Percentiles rank a stretch among this genome's conserved stretches.
Evolutionary conservation across 2,113 vertebrate species (phyloP).

Genomic region (Gadus macrocephalus): DNA sequence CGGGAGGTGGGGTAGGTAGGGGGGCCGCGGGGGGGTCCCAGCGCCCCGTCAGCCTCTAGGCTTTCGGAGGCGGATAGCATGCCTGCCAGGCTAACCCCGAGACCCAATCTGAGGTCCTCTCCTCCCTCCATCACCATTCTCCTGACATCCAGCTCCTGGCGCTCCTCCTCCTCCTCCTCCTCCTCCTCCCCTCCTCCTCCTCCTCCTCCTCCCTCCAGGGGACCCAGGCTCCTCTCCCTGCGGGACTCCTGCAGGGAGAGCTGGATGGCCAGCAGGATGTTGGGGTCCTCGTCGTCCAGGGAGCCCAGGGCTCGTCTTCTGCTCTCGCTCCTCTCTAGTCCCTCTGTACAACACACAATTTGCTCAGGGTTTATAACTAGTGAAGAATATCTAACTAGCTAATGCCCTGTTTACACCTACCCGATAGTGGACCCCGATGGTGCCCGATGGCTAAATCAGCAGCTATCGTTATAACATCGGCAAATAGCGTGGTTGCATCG

Average conservation of each 20-base stretch:
- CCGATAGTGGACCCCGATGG: too few species aligned
- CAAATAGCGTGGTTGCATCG: too few species aligned
- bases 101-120: slow-evolving; percentile 35
- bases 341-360: slow-evolving; percentile 37
- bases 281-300: slow-evolving; percentile 96
- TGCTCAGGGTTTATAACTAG: too few species aligned
- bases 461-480: too few species aligned
- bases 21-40: slow-evolving; percentile 45
- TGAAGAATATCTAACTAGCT: too few species aligned
- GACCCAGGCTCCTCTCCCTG: slow-evolving; percentile 67
- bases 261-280: slow-evolving; percentile 96
- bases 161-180: slow-evolving; percentile 12
- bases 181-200: slow-evolving; percentile 27
- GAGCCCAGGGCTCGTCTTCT: slow-evolving; percentile 81
- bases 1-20: slow-evolving; percentile 36
- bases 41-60: slow-evolving; percentile 37
- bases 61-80: slow-evolving; percentile 33
- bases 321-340: slow-evolving; percentile 76
- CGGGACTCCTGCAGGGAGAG: slow-evolving; percentile 95
- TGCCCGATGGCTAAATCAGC: too few species aligned
- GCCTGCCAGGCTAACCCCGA: slow-evolving; percentile 59
- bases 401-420: too few species aligned
- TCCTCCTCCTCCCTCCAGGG: too few species aligned
- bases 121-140: slow-evolving; percentile 33
- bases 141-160: slow-evolving; percentile 30